Conservation (phyloP, 2,797 vertebrate genomes). For the Rhadinocentrus ornatus region DNA sequence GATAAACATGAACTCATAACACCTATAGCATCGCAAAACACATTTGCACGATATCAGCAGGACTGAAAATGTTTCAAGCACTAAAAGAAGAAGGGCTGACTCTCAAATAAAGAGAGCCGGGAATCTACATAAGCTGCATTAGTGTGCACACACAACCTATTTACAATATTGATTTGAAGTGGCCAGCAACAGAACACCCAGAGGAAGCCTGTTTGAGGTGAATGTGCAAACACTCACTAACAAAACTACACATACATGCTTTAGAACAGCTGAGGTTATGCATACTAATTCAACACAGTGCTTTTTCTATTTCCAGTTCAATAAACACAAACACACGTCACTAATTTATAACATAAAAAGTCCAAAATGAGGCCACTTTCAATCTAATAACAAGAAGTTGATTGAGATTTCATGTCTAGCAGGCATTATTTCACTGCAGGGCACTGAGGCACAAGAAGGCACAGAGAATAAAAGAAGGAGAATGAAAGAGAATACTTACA, state of each 20-base stretch:
- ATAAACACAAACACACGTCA: constrained; percentile 50
- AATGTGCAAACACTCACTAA: constrained; percentile 52
- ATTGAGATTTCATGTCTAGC: constrained; percentile 61
- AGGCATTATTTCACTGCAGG: constrained; percentile 41
- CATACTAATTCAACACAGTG: constrained; percentile 55
- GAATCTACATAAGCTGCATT: constrained; percentile 59
- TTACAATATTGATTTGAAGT: constrained; percentile 68
- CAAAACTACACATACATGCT: constrained; percentile 19
- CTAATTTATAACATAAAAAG: constrained; percentile 52
- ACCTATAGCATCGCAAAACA: constrained; percentile 35
- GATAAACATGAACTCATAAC: constrained; percentile 55
- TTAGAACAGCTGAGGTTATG: constrained; percentile 54
- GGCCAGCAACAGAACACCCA: constrained; percentile 58
- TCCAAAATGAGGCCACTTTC: constrained; percentile 46
- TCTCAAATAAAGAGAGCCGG: constrained; percentile 32
- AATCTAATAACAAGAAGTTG: constrained; percentile 57
- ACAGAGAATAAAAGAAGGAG: constrained; percentile 58
- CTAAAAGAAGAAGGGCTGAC: constrained; percentile 23
- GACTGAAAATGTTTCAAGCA: constrained; percentile 15
- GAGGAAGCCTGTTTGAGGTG: constrained; percentile 60
- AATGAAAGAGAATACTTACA: constrained; percentile 84
- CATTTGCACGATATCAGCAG: constrained; percentile 22
- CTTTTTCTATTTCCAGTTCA: constrained; percentile 30
- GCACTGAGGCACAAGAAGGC: constrained; percentile 37
- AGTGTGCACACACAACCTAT: constrained; percentile 58